Evolutionary conservation across 2,888 invertebrate species (phyloP).

Genomic region (Dorcus hopei): DNA sequence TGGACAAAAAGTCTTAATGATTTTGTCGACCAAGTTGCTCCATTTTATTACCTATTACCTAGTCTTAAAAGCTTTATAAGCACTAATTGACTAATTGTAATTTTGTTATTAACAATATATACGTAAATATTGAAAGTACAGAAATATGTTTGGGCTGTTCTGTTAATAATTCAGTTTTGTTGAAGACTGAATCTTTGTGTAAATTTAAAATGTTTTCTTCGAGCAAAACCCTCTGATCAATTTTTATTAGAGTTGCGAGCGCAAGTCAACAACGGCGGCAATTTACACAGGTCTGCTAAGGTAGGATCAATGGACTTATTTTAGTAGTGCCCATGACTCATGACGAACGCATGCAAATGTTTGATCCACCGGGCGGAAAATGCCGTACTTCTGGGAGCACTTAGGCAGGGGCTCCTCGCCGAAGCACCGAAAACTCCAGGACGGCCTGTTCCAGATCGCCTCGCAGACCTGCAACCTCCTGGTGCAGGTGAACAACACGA

Average conservation of each 20-base stretch:
- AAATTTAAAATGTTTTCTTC: no score
- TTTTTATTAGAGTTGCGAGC: neutral
- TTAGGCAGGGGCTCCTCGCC: conserved; percentile 47
- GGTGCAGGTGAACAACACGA: conserved; percentile 73
- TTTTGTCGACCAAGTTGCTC: no score
- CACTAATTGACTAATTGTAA: no score
- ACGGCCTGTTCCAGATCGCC: conserved; percentile 74
- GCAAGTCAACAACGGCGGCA: neutral
- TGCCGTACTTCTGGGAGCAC: conserved; percentile 64
- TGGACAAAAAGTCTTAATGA: no score
- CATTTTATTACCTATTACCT: no score
- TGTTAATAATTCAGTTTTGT: no score
- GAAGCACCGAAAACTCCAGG: conserved; percentile 65
- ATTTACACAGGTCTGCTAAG: neutral
- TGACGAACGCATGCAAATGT: neutral
- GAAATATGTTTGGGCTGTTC: no score
- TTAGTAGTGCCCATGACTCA: neutral
- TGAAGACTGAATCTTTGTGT: no score
- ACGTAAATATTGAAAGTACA: no score
- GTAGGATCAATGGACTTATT: conserved; percentile 3
- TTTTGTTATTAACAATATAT: no score
- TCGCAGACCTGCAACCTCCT: conserved; percentile 75
- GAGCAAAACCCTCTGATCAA: neutral
- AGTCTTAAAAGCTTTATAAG: no score
- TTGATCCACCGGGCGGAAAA: conserved; percentile 28